Base-by-base conservation (phyloP, 2,888 invertebrate species). In the Glyphotaelius pellucidus region DNA sequence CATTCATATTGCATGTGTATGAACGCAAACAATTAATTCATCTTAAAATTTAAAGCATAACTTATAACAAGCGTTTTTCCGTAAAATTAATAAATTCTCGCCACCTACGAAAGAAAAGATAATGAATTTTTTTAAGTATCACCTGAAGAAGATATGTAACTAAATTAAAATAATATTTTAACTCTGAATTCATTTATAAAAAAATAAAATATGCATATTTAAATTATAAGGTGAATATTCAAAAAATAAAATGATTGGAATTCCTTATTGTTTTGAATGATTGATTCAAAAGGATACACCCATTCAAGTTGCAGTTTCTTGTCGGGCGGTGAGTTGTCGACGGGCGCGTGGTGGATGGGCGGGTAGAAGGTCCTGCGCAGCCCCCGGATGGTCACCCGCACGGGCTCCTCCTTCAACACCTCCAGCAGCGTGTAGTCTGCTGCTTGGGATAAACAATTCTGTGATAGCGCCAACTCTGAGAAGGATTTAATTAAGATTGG, bases 301-400 rank as follows among this genome's bases (percentile, higher is more conserved):
- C 99, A 99, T 94, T 99, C 99, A 0, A 99, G 96, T 93, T 98
- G 97, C 93, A 99, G 96, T 94, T 98, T 98, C 95, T 98, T 98
- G 87, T 98, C 98, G 0, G 99, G 99, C 0, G 98, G 98, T 9
- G 98, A 96, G 95, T 98, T 98, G 95, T 98, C 98, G 85, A 98
- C 97, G 14, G 98, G 98, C 3, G 98, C 97, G 95, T 98, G 98
- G 94, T 98, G 98, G 88, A 98, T 97, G 0, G 98, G 98, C 35
- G 98, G 98, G 95, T 98, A 98, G 95, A 98, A 98, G 0, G 98
- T 98, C 93, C 98, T 97, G 92, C 98, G 95, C 67, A 98, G 95
- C 0, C 98, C 98, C 92, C 98, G 97, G 94, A 98, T 98, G 5
- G 98, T 98, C 67, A 98, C 97, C 92, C 98, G 96, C 15, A 98